Evolutionary conservation across 2,888 invertebrate species (phyloP), one percentile per base, ranked within the genome.

Genomic region (Tenthredo livida): DNA sequence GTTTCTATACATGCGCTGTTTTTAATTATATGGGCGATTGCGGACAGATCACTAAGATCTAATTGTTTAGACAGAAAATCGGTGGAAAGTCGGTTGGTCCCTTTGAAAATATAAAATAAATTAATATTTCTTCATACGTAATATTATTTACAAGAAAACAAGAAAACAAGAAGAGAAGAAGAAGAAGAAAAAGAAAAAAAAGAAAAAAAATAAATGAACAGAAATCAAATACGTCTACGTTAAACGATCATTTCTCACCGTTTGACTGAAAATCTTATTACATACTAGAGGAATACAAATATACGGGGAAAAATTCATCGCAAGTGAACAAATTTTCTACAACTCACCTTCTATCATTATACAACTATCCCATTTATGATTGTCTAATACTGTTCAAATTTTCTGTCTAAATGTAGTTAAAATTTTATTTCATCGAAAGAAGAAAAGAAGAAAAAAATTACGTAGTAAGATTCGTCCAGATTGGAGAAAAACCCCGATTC

Each of bases 71-170:
- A 91, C 90, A 92, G 91, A 93, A 61, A 93, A 92, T 93, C 93
- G 93, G 93, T 93, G 93, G 93, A 93, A 93, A 93, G 89, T 93
- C 91, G 91, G 91, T 93, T 93, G 93, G 92, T 93, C 92, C 91
- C 92, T 90, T 92, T 92, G 90, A 89, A 89, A 89, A 87, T 91
- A 90, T 91, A 90, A 90, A 93, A 93, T 93, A 93, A 93, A 93
- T 93, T 85, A 92, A 91, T 90, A 88, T 90, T 88, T 88, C 87
- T 89, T 7, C 88, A 89, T 89, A 89, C 89, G 88, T 88, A 88
- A 88, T 88, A 89, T 88, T 89, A 89, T 89, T 87, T 89, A 89
- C 89, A 89, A 84, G 84, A 15, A 6, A 50, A 5, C 21, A 15
- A 37, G 9, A 40, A n/a, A n/a, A 80, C 33, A 9, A 54, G 50